A percentile compares a stretch with the other conserved stretches of the same genome.
These are phyloP conservation scores for Drosophila paulistorum DNA, from an alignment of 1,140 invertebrate genomes.

Conservation along the genomic window DNA sequence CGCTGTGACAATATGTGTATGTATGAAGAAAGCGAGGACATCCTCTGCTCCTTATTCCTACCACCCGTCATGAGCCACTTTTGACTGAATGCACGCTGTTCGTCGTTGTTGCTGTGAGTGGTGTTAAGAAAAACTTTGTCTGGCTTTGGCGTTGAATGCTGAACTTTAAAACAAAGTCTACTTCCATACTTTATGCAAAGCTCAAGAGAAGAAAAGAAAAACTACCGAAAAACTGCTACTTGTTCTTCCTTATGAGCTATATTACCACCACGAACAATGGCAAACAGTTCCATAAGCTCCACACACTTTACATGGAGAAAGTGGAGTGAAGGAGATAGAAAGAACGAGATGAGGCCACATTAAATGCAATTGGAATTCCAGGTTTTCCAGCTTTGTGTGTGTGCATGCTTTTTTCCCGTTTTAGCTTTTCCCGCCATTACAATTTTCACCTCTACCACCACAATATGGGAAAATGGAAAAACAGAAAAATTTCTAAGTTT, in stretches of 20 bases:
- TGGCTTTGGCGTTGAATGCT: slow-evolving; percentile 55
- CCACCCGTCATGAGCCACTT: not conserved
- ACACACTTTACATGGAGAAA: not conserved
- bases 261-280: slow-evolving; percentile 23
- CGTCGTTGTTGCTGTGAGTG: not conserved
- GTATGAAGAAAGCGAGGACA: not conserved
- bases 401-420: not conserved
- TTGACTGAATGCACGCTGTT: not conserved
- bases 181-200: slow-evolving; percentile 61
- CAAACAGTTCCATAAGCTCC: not conserved
- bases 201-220: slow-evolving; percentile 48
- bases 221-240: slow-evolving; percentile 22
- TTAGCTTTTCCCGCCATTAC: slow-evolving; percentile 3
- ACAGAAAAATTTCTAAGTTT: slow-evolving; percentile 73
- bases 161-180: slow-evolving; percentile 65
- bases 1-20: slow-evolving; percentile 54
- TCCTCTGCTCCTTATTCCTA: not conserved
- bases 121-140: slow-evolving; percentile 58
- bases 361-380: not conserved
- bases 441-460: slow-evolving; percentile 40
- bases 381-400: not conserved
- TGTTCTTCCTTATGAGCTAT: slow-evolving; percentile 48
- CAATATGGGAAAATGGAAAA: slow-evolving; percentile 24
- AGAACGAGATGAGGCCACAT: too few species aligned
- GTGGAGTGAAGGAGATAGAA: not conserved